These are phyloP conservation scores for Metridium senile DNA, from an alignment of 92 coral and sea anemone genomes.

Conservation along the genomic window DNA sequence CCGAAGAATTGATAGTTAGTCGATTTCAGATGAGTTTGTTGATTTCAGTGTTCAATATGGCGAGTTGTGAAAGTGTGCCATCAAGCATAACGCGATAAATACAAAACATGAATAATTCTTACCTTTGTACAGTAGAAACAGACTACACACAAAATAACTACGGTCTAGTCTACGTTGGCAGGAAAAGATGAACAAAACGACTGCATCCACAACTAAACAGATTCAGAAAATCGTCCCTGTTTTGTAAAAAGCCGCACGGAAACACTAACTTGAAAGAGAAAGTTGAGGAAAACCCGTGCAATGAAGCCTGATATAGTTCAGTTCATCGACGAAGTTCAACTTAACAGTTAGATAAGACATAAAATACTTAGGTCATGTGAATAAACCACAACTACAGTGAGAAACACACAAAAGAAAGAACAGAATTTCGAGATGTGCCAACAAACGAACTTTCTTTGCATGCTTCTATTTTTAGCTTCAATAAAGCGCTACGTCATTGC, in stretches of 20 bases:
- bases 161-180: not conserved
- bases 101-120: not conserved
- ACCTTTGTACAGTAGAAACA: not conserved
- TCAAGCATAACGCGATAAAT: not conserved
- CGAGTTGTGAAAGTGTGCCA: not conserved
- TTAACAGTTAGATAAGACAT: not conserved
- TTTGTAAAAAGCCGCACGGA: conserved; percentile 29
- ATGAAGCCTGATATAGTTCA: not conserved
- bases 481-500: conserved; percentile 51
- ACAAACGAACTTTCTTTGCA: conserved; percentile 28
- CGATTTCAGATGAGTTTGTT: not conserved
- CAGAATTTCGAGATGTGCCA: conserved; percentile 38
- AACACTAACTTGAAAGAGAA: not conserved
- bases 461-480: conserved; percentile 42
- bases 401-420: conserved; percentile 20
- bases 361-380: conserved; percentile 3
- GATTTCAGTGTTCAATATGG: not conserved
- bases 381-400: conserved; percentile 6
- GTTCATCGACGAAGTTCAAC: not conserved
- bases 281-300: conserved; percentile 3
- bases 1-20: not conserved
- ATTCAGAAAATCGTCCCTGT: not conserved
- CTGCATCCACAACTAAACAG: conserved; percentile 2
- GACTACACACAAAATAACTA: not conserved
- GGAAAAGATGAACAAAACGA: not conserved